These are phyloP conservation scores for Conistra vaccinii DNA, from an alignment of 2,888 invertebrate genomes.

Conservation along the genomic window DNA sequence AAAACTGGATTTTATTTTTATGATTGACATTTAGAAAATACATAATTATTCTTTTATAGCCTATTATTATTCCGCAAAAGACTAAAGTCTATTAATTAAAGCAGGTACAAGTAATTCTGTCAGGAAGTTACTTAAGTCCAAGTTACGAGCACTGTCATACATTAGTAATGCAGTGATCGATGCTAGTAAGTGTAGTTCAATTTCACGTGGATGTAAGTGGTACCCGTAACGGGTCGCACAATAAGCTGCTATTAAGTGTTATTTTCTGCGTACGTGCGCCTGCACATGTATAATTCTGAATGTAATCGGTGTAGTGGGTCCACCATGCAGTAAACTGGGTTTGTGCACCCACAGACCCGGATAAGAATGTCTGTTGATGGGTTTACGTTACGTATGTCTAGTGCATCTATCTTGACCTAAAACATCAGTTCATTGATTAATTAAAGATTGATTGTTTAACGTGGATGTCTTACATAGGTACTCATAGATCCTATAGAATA, in stretches of 20 bases:
- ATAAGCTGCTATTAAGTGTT: conserved; percentile 71
- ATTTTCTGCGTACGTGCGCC: conserved; percentile 78
- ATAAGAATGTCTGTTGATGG: conserved; percentile 11
- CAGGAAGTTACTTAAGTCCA: conserved; percentile 5
- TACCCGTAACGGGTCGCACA: conserved; percentile 63
- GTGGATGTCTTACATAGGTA: not conserved
- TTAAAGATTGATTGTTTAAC: not conserved
- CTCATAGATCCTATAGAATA: not conserved
- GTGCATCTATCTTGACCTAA: not conserved
- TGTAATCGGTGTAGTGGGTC: conserved; percentile 73
- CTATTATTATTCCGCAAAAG: not conserved
- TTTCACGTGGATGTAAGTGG: conserved; percentile 34
- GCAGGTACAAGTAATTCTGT: conserved; percentile 3
- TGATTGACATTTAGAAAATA: not conserved
- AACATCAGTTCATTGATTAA: not conserved
- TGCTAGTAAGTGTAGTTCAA: conserved; percentile 40
- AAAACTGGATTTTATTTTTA: too few species aligned
- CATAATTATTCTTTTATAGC: not conserved
- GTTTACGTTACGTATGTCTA: not conserved
- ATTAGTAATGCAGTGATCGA: conserved; percentile 46
- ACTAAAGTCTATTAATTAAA: not conserved
- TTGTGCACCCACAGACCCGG: conserved; percentile 15
- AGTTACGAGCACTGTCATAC: conserved; percentile 15
- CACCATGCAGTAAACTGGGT: conserved; percentile 34
- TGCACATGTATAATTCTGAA: conserved; percentile 72